Percentiles rank a stretch among this genome's conserved stretches.
phyloP scores from a whole-genome alignment of 2,113 vertebrate genomes.

The Callaeas wilsoni region DNA sequence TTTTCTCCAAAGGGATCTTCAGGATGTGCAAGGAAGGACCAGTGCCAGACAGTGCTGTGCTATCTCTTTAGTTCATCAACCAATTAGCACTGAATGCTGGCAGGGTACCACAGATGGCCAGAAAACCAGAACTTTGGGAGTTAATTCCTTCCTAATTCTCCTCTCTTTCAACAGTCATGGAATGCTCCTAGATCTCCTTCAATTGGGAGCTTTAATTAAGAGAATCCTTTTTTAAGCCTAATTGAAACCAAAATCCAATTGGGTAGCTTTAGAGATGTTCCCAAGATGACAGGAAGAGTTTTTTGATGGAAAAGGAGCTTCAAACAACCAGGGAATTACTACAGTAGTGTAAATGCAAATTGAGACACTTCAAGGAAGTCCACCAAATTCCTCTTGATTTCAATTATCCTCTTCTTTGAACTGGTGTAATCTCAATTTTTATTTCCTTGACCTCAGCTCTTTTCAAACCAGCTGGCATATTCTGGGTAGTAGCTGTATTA shows the following conservation, averaged over 20 bases:
- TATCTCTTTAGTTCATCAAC: neutral
- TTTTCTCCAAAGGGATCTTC: neutral
- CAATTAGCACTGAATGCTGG: neutral
- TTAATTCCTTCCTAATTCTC: conserved; percentile 14
- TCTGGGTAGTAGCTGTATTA: neutral
- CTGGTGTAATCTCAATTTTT: neutral
- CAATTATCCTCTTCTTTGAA: neutral
- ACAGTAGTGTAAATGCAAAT: neutral
- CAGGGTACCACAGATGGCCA: neutral
- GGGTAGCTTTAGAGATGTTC: neutral
- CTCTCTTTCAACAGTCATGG: neutral
- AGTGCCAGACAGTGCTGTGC: neutral
- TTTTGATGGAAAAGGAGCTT: neutral
- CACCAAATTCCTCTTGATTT: neutral
- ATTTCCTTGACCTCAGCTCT: neutral
- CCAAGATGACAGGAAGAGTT: neutral
- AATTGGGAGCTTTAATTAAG: conserved; percentile 13
- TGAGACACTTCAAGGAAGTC: neutral
- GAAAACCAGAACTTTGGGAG: neutral
- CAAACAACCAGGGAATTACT: neutral
- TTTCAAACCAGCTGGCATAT: neutral
- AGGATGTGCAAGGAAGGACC: neutral
- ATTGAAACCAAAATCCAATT: conserved; percentile 10
- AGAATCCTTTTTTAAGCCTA: neutral
- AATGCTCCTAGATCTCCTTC: conserved; percentile 10